Evolutionary conservation across 2,888 invertebrate genomes (phyloP).

Genomic region (Caenorhabditis wallacei): DNA sequence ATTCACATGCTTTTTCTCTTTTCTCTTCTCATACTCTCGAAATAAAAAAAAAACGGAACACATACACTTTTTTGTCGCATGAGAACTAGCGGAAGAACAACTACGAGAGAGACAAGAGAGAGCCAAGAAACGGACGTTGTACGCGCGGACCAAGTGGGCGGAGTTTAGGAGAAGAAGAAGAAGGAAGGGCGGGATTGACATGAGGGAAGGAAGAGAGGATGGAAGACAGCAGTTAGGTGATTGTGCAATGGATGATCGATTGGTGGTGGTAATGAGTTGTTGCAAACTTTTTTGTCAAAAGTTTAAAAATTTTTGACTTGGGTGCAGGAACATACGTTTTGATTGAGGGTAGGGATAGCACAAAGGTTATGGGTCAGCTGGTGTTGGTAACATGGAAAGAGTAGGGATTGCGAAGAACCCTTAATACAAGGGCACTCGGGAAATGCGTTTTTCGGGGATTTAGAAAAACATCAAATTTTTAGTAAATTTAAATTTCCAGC

Average conservation of each 20-base stretch:
- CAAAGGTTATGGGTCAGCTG: constrained; percentile 1
- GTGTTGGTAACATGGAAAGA: neutral
- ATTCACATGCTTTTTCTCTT: neutral
- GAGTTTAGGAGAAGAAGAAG: constrained; percentile 10
- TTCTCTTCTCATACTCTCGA: neutral
- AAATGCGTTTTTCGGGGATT: too few species aligned
- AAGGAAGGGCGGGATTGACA: constrained; percentile 42
- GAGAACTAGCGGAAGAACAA: constrained; percentile 11
- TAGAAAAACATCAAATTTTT: too few species aligned
- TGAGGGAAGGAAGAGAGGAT: constrained; percentile 7
- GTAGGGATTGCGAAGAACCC: too few species aligned
- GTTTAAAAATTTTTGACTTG: neutral
- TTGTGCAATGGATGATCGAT: constrained; percentile 45
- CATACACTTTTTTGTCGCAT: constrained; percentile 2
- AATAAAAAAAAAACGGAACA: constrained; percentile 9
- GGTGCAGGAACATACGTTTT: neutral
- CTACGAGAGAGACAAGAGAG: constrained; percentile 6
- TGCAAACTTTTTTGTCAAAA: neutral
- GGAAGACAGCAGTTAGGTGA: constrained; percentile 32
- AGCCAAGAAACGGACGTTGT: constrained; percentile 4
- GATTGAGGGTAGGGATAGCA: neutral
- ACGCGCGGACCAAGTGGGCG: constrained; percentile 32
- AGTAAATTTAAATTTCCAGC: too few species aligned
- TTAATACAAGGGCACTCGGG: too few species aligned
- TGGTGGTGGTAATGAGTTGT: constrained; percentile 24